These are phyloP conservation scores for Oreotragus oreotragus DNA, from an alignment of 2,113 vertebrate species.

Conservation along the genomic window DNA sequence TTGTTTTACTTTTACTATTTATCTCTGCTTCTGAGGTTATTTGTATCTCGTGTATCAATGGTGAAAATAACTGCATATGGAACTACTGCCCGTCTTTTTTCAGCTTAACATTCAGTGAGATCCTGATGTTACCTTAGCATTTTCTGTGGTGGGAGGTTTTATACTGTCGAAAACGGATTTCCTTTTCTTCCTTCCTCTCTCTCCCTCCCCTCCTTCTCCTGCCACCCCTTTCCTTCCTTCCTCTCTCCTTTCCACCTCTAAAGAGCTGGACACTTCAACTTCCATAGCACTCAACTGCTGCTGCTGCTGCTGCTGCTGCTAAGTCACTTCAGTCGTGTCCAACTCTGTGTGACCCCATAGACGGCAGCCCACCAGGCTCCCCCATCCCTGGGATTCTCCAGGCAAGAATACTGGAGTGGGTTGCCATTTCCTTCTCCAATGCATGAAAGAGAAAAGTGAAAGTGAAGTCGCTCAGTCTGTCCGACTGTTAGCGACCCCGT, in stretches of 20 bases:
- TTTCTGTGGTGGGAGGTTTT: background rate
- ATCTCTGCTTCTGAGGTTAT: background rate
- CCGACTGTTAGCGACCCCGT: no score
- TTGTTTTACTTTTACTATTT: background rate
- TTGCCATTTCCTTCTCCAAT: no score
- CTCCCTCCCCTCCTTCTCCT: accelerated
- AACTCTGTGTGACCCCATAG: no score
- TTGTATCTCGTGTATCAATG: background rate
- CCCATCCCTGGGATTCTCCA: no score
- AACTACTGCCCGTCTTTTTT: background rate
- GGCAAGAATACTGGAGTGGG: no score
- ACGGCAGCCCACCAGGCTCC: no score
- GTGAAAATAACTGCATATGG: background rate
- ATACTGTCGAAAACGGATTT: accelerated
- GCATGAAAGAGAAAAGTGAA: no score
- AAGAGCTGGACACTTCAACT: background rate
- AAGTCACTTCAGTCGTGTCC: no score
- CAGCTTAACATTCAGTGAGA: background rate
- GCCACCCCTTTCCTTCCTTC: accelerated
- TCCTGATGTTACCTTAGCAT: background rate
- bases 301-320: no score
- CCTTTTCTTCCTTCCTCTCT: background rate
- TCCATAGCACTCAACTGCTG: background rate
- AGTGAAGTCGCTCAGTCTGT: no score
- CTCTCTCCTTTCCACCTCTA: background rate